Base-by-base conservation (phyloP, 2,888 invertebrate genomes). In the Epsilonema sp. region DNA sequence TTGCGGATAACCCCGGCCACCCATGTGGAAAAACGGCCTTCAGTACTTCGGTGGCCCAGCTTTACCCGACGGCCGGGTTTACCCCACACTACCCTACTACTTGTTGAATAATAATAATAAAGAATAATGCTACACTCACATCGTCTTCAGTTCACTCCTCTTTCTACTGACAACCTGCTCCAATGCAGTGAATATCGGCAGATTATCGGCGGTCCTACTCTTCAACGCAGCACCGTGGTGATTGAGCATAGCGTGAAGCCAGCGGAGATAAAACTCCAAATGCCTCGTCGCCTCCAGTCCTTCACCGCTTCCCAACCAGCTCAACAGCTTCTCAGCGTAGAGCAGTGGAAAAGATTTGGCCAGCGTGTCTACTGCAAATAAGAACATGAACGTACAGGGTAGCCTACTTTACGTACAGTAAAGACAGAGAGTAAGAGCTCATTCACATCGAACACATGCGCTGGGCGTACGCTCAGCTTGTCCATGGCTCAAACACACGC, bases 91-190 rank as follows among this genome's bases (percentile, higher is more conserved):
- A n/a, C n/a, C n/a, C n/a, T n/a, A n/a, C n/a, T n/a, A n/a, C n/a
- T n/a, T n/a, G n/a, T n/a, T n/a, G n/a, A n/a, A n/a, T n/a, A n/a
- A n/a, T n/a, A 24, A 19, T 44, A 48, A 51, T 22, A 45, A 23
- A 43, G 44, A 24, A 41, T 37, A 25, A 46, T 26, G 5, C 39
- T 42, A 20, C n/a, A 44, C 65, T 59, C 51, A 86, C 83, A 87
- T 77, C 74, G 81, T 83, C 51, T 79, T 76, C 3, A 89, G 65
- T 64, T 81, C 80, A 46, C 81, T 78, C 58, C 80, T 78, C 67
- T 80, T 82, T 25, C 76, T 75, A 1, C 78, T 76, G 38, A 89
- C 70, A 56, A 76, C 78, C 62, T 83, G 84, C 62, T 85, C 84
- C 23, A 87, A 58, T 0, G 77, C 73, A 45, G 83, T 65, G 11